Evolutionary conservation across 2,888 invertebrate species (phyloP), one percentile per base, ranked within the genome.

Genomic region (Drosophila phalerata): DNA sequence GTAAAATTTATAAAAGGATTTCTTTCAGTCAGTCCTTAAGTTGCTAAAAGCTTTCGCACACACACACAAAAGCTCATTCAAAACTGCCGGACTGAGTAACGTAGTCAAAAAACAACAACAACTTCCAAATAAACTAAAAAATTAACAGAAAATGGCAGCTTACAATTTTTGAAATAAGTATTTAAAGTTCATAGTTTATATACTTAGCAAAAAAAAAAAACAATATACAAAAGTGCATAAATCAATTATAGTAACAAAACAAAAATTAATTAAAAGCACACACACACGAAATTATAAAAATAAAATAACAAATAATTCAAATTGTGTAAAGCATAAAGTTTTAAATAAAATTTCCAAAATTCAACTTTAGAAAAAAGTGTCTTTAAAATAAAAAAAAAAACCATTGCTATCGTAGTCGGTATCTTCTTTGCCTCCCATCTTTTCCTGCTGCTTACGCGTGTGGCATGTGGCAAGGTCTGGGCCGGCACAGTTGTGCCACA

Each of bases 121-220:
- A 58, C 58, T 57, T 47, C 45, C 38, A 64, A 53, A 11, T 34
- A 37, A 66, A 74, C 60, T 51, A 68, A 45, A 34, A 63, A 61
- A 22, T 22, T 60, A 55, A 43, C 48, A 61, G 34, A 49, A 60
- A 70, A 79, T 51, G 69, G 72, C 79, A 71, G 69, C 78, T 72
- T 65, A 66, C 32, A 68, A 70, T 77, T 72, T 77, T 72, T 73
- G 58, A 51, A 49, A 65, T 78, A 81, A 47, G 65, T 77, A 77
- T 81, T 81, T 65, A 69, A 64, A 63, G 71, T 77, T 77, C 66
- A 81, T 74, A 76, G 76, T 79, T 76, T 76, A 68, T 73, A 78
- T 67, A 74, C 45, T 38, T 74, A 79, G 77, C 57, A 40, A 77
- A 43, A 77, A 71, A 56, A 58, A 70, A 58, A 61, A 56, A 71